A percentile compares a stretch with the other conserved stretches of the same genome.
phyloP scores from a whole-genome alignment of 2,113 vertebrate genomes.

The Rhinopomastus cyanomelas region DNA sequence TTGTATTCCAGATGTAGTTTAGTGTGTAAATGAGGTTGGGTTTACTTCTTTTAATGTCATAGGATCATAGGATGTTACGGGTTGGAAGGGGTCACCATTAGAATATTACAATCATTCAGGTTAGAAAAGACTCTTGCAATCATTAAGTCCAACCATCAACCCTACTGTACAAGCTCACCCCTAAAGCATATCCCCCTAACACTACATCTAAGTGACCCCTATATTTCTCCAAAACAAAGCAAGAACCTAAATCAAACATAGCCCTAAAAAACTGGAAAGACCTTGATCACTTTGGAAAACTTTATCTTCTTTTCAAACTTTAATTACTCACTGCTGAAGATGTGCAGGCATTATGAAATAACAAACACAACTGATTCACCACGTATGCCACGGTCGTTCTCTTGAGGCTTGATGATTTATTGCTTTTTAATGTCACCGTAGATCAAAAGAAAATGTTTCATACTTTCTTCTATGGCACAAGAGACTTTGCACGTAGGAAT shows the following conservation, averaged over 20 bases:
- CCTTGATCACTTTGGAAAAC: conserved; percentile 17
- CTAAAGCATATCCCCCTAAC: too few species aligned
- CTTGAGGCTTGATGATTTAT: neutral
- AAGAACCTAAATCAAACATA: neutral
- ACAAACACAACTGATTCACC: conserved; percentile 24
- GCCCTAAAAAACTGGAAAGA: neutral
- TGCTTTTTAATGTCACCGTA: neutral
- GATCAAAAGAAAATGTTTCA: conserved; percentile 34
- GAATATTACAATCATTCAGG: too few species aligned
- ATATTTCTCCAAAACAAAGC: conserved; percentile 4
- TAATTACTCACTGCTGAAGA: conserved; percentile 17
- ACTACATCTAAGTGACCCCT: neutral
- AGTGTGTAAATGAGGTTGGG: neutral
- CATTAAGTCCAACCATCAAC: too few species aligned
- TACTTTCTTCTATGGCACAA: neutral
- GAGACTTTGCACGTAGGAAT: neutral
- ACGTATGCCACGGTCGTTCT: conserved; percentile 12
- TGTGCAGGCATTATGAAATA: conserved; percentile 39
- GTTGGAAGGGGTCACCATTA: too few species aligned
- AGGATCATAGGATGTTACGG: too few species aligned
- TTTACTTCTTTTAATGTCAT: neutral
- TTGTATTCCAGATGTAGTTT: neutral
- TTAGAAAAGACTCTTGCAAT: too few species aligned
- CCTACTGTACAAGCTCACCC: too few species aligned
- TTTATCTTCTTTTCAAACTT: conserved; percentile 22